Evolutionary conservation across 2,797 vertebrate genomes (phyloP), one percentile per base, ranked within the genome.

Genomic region (Pangasius sanitwongsei): DNA sequence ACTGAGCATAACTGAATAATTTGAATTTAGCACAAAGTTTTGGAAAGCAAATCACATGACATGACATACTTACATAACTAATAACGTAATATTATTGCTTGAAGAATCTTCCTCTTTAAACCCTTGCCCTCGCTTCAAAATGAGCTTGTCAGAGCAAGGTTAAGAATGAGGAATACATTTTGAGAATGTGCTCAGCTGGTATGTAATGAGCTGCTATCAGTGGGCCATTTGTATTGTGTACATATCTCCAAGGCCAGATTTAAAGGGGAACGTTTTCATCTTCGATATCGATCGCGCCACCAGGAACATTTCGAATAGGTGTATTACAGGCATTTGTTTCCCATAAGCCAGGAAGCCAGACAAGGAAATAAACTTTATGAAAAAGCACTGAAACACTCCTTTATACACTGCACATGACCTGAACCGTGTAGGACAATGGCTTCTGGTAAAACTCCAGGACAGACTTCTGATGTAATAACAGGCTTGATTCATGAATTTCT

Each of bases 291-390:
- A 89, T 80, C 84, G 72, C 83, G 86, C 72, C 75, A 75, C 63
- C 74, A 37, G 61, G 59, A 83, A 50, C 59, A 89, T 89, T 89
- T 90, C 86, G 84, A 59, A 87, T 86, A 75, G 87, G 48, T 86
- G 81, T 89, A 87, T 86, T 86, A 83, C 63, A 69, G 63, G 78
- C 77, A 87, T 90, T 90, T 87, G 82, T 91, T 88, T 90, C 67
- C 70, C 37, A 83, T 82, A 80, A 65, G 48, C 65, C 75, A 48
- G 78, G 44, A 31, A 81, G 74, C 44, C 85, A 70, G 44, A 57
- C 75, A 63, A 63, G 78, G 70, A 61, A 82, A 90, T 89, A 74
- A 86, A 86, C 77, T 78, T 86, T 28, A 80, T 88, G 70, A 74
- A 87, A 80, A 83, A 87, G 53, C 63, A 23, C 53, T 82, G 41